phyloP scores from a whole-genome alignment of 2,888 invertebrate species.

The Dasypogon diadema region DNA sequence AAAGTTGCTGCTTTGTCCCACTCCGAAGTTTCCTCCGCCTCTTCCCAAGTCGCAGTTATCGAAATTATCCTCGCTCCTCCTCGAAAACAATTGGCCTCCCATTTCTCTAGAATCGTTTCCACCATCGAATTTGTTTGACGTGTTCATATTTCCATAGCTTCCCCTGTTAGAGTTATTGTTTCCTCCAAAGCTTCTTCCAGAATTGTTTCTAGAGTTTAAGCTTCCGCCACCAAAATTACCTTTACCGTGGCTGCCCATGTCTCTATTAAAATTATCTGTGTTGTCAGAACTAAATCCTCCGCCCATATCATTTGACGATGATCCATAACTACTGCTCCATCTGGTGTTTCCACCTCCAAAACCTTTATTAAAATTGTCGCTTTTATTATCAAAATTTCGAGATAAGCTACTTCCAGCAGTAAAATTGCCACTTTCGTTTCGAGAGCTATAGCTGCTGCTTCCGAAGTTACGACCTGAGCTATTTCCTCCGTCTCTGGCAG shows the following conservation, averaged over 20 bases:
- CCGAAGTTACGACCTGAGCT: not conserved
- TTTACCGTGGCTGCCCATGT: not conserved
- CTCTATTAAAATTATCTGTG: constrained; percentile 9
- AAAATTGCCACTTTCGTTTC: not conserved
- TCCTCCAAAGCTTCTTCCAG: constrained; percentile 6
- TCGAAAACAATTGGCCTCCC: not conserved
- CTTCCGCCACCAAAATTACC: constrained; percentile 11
- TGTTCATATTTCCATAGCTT: not conserved
- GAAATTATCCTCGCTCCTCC: constrained; percentile 7
- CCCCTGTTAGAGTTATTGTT: constrained; percentile 3
- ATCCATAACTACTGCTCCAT: no score
- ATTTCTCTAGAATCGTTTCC: not conserved
- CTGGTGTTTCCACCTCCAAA: not conserved
- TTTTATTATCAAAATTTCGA: not conserved
- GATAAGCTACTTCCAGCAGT: not conserved
- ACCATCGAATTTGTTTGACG: not conserved
- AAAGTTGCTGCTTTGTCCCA: constrained; percentile 1
- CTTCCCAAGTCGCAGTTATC: not conserved
- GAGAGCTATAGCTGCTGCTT: no score
- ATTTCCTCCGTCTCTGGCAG: no score
- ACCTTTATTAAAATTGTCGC: not conserved
- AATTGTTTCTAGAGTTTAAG: constrained; percentile 7
- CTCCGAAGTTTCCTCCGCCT: not conserved
- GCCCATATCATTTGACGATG: no score
- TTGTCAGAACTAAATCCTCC: no score